These are phyloP conservation scores for Rhynchopsitta pachyrhyncha DNA, from an alignment of 2,113 vertebrate species.

Conservation along the genomic window DNA sequence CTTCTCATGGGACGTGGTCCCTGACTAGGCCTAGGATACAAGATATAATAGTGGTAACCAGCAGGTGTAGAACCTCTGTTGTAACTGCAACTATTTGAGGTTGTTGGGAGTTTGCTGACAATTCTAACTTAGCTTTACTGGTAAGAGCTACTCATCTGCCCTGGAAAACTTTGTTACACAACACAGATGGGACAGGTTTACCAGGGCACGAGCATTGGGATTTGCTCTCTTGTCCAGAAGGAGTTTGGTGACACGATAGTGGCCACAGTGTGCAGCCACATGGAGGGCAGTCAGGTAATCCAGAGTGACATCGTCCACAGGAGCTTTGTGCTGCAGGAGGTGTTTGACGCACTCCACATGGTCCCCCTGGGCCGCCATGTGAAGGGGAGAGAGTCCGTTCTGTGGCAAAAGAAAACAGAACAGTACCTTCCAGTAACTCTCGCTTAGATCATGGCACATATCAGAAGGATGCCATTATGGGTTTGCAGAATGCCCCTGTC, in stretches of 20 bases:
- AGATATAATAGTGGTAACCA: not conserved
- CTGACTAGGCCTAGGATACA: not conserved
- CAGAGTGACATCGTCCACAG: slow-evolving; percentile 93
- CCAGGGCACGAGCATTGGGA: slow-evolving; percentile 95
- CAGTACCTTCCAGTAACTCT: not conserved
- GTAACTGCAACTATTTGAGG: not conserved
- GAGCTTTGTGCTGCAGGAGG: slow-evolving; percentile 92
- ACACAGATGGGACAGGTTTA: slow-evolving; percentile 64
- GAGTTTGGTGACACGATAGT: slow-evolving; percentile 95
- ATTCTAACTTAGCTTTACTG: not conserved
- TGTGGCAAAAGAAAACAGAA: slow-evolving; percentile 34
- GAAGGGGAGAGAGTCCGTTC: slow-evolving; percentile 96
- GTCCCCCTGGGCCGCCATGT: slow-evolving; percentile 97
- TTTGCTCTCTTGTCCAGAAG: slow-evolving; percentile 98
- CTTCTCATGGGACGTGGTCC: fast-evolving
- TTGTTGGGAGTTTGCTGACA: not conserved
- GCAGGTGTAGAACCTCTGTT: not conserved
- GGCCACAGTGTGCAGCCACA: slow-evolving; percentile 95
- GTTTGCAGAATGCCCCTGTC: not conserved
- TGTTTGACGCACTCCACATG: slow-evolving; percentile 97
- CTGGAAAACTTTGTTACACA: not conserved
- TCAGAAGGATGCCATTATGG: not conserved
- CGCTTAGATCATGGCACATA: fast-evolving
- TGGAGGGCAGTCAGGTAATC: slow-evolving; percentile 97
- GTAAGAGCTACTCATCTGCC: not conserved